Base-by-base conservation (phyloP, 2,797 vertebrate genomes). In the Bucorvus abyssinicus region DNA sequence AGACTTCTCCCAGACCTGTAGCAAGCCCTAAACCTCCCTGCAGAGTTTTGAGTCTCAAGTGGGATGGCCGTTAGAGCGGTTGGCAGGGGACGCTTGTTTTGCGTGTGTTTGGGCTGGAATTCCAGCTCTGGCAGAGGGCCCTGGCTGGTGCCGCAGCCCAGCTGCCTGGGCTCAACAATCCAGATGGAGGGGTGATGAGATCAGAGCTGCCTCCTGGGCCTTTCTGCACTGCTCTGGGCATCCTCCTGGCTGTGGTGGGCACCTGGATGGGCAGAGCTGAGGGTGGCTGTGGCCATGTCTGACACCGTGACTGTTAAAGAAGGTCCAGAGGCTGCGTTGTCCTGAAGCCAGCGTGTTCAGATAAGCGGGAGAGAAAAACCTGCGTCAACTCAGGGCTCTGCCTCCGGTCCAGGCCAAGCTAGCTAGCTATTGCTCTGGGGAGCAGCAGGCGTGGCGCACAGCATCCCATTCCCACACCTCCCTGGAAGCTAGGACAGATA, bases 81-180 rank as follows among this genome's bases (percentile, higher is more conserved):
- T 81, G 57, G n/a, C 47, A 55, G 27, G 19, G 26, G 30, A 47
- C 55, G 5, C 7, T 36, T 38, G 27, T 34, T 67, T 34, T 38
- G 24, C 50, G 7, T 15, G 45, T 36, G 10, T 7, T 67, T 30
- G 10, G 30, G 3, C 4, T 30, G 34, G 38, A 47, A n/a, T 47
- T 56, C 10, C 42, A 30, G 34, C 21, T 21, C 26, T 61, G 57
- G 42, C 64, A 89, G 55, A 44, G 17, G 27, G 22, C 38, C 40
- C 34, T 55, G 64, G n/a, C 38, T 0, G 1, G 19, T 44, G 60
- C 47, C 76, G 30, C 49, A 63, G 69, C 49, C 8, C 0, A 0
- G 18, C 68, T 65, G 34, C 13, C 44, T n/a, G 27, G 36, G 52
- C n/a, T 42, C 4, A 6, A 13, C 56, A n/a, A 26, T 34, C 7